phyloP scores from a whole-genome alignment of 1,140 invertebrate genomes.

The Leptoteleia sp. region DNA sequence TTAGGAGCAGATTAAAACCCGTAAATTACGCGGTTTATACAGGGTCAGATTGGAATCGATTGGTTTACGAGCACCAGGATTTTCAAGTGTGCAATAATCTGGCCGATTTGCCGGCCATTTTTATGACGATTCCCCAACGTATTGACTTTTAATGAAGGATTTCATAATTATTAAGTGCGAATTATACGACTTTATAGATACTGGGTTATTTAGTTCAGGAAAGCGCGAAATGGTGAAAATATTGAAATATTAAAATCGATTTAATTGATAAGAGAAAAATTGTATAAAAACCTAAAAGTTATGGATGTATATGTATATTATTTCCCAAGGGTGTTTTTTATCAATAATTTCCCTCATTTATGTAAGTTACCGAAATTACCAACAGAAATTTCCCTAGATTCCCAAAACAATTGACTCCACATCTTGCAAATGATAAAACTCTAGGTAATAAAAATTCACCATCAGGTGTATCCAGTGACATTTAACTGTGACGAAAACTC shows the following conservation, averaged over 20 bases:
- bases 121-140: constrained; percentile 19
- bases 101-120: constrained; percentile 28
- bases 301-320: no score
- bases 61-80: constrained; percentile 31
- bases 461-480: constrained; percentile 24
- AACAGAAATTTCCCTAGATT: no score
- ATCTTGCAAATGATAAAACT: no score
- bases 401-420: no score
- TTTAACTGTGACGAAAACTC: constrained; percentile 11
- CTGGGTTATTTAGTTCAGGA: constrained; percentile 35
- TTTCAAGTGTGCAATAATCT: constrained; percentile 33
- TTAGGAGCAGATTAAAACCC: constrained; percentile 24
- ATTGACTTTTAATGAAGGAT: constrained; percentile 37
- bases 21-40: constrained; percentile 32
- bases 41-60: constrained; percentile 26
- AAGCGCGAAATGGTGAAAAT: constrained; percentile 26
- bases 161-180: constrained; percentile 59
- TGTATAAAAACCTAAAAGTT: no score
- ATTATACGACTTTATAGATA: constrained; percentile 39
- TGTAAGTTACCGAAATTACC: no score
- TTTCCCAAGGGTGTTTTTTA: no score
- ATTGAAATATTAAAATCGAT: constrained; percentile 30
- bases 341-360: no score
- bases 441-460: no score
- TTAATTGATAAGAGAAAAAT: constrained; percentile 21